Evolutionary conservation across 2,888 invertebrate species (phyloP).

Genomic region (Meteorus colon): DNA sequence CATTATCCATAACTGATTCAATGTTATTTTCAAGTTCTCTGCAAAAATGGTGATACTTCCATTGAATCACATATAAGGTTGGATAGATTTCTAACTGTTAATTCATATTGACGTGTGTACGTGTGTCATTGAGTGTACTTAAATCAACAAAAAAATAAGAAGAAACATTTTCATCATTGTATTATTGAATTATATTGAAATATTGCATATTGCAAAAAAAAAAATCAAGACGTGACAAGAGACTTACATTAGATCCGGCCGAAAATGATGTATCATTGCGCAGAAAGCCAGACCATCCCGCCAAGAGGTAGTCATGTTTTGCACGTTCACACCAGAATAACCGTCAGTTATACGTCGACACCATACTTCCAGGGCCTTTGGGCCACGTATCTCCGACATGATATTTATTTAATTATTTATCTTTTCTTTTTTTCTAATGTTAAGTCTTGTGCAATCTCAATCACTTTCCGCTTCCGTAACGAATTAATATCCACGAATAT

Average conservation of each 20-base stretch:
- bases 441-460: not conserved
- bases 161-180: not conserved
- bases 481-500: not conserved
- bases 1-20: not conserved
- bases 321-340: conserved; percentile 91
- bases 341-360: conserved; percentile 92
- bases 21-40: not conserved
- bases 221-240: not conserved
- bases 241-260: conserved; percentile 96
- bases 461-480: not conserved
- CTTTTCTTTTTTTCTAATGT: conserved; percentile 15
- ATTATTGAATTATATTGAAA: not conserved
- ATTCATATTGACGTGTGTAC: conserved; percentile 2
- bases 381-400: conserved; percentile 90
- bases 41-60: not conserved
- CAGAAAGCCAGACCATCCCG: conserved; percentile 96
- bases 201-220: not conserved
- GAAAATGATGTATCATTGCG: conserved; percentile 95
- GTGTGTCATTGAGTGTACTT: not conserved
- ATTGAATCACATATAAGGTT: not conserved
- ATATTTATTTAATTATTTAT: conserved; percentile 43
- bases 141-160: not conserved
- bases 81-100: not conserved
- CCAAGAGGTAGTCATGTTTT: conserved; percentile 97
- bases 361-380: conserved; percentile 94